Conservation (phyloP, 2,888 invertebrate genomes). For the Leptopterna dolabrata region DNA sequence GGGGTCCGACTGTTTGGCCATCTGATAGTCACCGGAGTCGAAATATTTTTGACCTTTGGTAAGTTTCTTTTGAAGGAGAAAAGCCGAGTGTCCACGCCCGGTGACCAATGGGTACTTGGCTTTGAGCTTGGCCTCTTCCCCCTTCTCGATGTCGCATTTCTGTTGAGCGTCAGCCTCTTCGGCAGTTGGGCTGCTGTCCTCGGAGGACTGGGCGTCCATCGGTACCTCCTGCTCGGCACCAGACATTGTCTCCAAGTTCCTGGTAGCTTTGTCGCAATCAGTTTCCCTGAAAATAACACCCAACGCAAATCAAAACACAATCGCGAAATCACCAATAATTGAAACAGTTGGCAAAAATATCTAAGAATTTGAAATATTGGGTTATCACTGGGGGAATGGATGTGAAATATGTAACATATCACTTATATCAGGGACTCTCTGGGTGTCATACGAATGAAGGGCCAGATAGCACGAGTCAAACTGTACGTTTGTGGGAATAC, state of each 20-base stretch:
- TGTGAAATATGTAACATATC: no score
- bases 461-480: no score
- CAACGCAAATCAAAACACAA: background rate
- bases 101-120: conserved; percentile 85
- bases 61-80: conserved; percentile 87
- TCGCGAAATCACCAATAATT: background rate
- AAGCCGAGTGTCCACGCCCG: conserved; percentile 83
- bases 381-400: no score
- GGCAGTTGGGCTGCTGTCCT: background rate
- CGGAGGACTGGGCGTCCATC: conserved; percentile 11
- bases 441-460: no score
- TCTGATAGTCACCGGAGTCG: conserved; percentile 99
- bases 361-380: background rate
- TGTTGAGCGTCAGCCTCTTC: background rate
- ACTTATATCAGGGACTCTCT: no score
- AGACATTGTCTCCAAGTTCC: conserved; percentile 21
- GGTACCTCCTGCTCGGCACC: conserved; percentile 20
- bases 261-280: background rate
- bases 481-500: no score
- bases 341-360: background rate
- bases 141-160: conserved; percentile 35
- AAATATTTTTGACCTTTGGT: conserved; percentile 99
- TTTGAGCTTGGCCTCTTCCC: conserved; percentile 86
- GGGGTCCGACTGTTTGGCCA: conserved; percentile 87
- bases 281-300: background rate